phyloP scores from a whole-genome alignment of 2,888 invertebrate genomes.

The Eulithis testata region DNA sequence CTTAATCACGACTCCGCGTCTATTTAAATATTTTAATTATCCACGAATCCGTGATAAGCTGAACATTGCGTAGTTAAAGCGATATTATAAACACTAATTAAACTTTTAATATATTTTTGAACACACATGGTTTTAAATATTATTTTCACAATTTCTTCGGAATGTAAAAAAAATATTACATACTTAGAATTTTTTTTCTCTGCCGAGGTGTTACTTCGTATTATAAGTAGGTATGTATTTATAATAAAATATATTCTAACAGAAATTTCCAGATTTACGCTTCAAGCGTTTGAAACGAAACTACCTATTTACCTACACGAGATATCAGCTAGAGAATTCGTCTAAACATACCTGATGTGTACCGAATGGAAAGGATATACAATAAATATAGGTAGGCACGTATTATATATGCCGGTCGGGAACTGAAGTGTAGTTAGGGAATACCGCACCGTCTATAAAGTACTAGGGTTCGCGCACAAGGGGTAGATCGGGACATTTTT shows the following conservation, averaged over 20 bases:
- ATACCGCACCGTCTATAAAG: conserved; percentile 83
- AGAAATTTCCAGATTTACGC: too few relatives aligned
- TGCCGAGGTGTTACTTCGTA: too few relatives aligned
- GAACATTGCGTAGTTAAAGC: conserved; percentile 49
- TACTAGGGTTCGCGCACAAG: conserved; percentile 57
- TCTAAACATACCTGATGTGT: conserved; percentile 71
- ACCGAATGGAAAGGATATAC: conserved; percentile 53
- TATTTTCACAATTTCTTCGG: background rate
- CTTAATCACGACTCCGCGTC: conserved; percentile 18
- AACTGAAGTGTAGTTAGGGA: conserved; percentile 84
- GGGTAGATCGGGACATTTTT: conserved; percentile 44
- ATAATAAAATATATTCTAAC: too few relatives aligned
- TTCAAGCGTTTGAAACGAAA: background rate
- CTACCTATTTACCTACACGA: conserved; percentile 43
- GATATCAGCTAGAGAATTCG: conserved; percentile 58
- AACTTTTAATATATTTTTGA: conserved; percentile 44
- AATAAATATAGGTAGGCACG: conserved; percentile 43
- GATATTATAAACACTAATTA: conserved; percentile 45
- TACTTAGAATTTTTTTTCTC: too few relatives aligned
- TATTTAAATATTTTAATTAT: conserved; percentile 47
- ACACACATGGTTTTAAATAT: background rate
- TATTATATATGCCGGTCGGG: conserved; percentile 64
- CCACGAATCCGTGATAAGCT: conserved; percentile 43
- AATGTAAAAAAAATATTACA: too few relatives aligned
- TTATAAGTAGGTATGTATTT: too few relatives aligned